Evolutionary conservation across 2,888 invertebrate genomes (phyloP).

Genomic region (Eupithecia subfuscata): DNA sequence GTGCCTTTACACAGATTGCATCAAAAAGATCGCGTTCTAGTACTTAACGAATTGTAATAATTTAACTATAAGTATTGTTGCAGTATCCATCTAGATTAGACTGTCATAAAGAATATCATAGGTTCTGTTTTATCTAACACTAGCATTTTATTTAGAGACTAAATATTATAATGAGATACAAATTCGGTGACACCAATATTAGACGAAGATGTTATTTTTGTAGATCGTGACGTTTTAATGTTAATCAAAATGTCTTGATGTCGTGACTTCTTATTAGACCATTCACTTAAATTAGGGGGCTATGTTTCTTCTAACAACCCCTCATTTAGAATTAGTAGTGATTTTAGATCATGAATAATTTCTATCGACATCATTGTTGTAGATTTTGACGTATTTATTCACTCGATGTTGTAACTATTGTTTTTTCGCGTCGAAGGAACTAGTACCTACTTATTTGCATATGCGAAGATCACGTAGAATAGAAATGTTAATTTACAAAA

Average conservation of each 20-base stretch:
- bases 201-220: constrained; percentile 47
- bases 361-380: constrained; percentile 41
- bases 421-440: constrained; percentile 51
- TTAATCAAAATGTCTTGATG: constrained; percentile 67
- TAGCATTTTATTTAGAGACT: constrained; percentile 61
- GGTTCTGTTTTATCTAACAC: constrained; percentile 55
- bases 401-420: constrained; percentile 49
- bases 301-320: constrained; percentile 40
- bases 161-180: constrained; percentile 33
- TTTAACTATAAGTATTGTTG: constrained; percentile 60
- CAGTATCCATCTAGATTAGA: constrained; percentile 50
- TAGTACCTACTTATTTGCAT: constrained; percentile 50
- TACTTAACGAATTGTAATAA: constrained; percentile 71
- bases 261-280: constrained; percentile 62
- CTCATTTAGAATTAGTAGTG: constrained; percentile 55
- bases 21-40: constrained; percentile 47
- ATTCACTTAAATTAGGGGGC: constrained; percentile 47
- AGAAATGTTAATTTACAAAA: constrained; percentile 63
- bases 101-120: constrained; percentile 50
- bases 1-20: constrained; percentile 71
- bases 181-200: constrained; percentile 19
- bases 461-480: constrained; percentile 51
- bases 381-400: constrained; percentile 40
- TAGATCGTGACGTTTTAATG: constrained; percentile 47
- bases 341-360: constrained; percentile 47